These are phyloP conservation scores for Drosophila engyochracea DNA, from an alignment of 2,888 invertebrate genomes.

Conservation along the genomic window DNA sequence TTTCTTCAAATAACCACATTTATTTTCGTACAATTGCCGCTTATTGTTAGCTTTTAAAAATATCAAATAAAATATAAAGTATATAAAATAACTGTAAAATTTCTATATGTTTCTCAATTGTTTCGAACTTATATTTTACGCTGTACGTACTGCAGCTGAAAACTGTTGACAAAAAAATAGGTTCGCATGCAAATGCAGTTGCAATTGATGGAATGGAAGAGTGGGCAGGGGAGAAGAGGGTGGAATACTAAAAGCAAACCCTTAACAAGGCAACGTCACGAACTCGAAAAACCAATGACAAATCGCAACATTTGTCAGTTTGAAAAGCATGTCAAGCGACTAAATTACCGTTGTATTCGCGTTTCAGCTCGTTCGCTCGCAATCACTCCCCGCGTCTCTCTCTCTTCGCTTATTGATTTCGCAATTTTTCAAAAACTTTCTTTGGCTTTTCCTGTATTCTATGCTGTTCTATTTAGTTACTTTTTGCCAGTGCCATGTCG, in stretches of 20 bases:
- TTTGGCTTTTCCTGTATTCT: slow-evolving; percentile 20
- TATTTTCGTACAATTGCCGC: not conserved
- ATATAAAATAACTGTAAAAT: not conserved
- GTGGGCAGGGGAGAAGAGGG: not conserved
- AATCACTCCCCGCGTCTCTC: not conserved
- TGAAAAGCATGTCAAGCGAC: slow-evolving; percentile 75
- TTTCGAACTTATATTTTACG: not conserved
- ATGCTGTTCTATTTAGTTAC: slow-evolving; percentile 3
- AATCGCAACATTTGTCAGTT: slow-evolving; percentile 70
- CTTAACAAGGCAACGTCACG: slow-evolving; percentile 43
- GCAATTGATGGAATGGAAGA: not conserved
- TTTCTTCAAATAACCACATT: not conserved
- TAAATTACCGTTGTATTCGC: slow-evolving; percentile 70
- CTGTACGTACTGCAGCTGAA: slow-evolving; percentile 4
- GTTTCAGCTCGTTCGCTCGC: not conserved
- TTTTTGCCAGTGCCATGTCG: slow-evolving; percentile 27
- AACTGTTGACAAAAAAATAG: not conserved
- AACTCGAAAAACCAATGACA: slow-evolving; percentile 46
- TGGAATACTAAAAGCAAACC: slow-evolving; percentile 36
- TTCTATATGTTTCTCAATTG: not conserved
- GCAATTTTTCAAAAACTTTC: slow-evolving; percentile 50
- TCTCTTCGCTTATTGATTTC: slow-evolving; percentile 67
- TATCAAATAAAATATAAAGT: not conserved
- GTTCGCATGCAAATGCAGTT: slow-evolving; percentile 48
- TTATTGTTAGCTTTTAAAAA: not conserved